Evolutionary conservation across 2,113 vertebrate species (phyloP).

Genomic region (Recurvirostra avosetta): DNA sequence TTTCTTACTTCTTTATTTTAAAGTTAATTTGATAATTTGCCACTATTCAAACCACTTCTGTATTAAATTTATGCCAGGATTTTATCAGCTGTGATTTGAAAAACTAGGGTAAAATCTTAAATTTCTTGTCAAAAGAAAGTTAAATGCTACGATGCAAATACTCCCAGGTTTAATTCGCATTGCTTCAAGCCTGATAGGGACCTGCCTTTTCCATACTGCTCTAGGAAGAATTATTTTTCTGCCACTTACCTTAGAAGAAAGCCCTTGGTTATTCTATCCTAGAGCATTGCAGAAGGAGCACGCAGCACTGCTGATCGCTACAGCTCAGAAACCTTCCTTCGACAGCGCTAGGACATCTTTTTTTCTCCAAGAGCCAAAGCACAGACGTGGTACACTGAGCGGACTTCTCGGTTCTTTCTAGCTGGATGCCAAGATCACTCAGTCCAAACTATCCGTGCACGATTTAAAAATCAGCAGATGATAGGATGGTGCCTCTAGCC

Average conservation of each 20-base stretch:
- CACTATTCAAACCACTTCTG: not conserved
- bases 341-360: not conserved
- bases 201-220: not conserved
- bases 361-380: not conserved
- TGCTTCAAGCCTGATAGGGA: not conserved
- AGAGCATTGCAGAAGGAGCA: slow-evolving; percentile 17
- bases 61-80: not conserved
- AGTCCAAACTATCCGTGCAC: slow-evolving; percentile 37
- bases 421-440: not conserved
- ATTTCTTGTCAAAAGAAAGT: not conserved
- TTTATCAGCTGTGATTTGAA: not conserved
- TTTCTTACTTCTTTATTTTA: not conserved
- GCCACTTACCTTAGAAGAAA: slow-evolving; percentile 65
- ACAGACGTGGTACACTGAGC: not conserved
- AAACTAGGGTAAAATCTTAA: not conserved
- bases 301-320: not conserved
- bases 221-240: not conserved
- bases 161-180: not conserved
- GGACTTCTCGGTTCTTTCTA: not conserved
- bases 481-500: slow-evolving; percentile 67
- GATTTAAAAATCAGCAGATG: slow-evolving; percentile 75
- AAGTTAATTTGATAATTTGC: not conserved
- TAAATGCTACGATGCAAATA: not conserved
- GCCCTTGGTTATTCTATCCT: not conserved
- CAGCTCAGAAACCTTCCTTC: not conserved